These are phyloP conservation scores for Apostichopus japonicus DNA, from an alignment of 35 echinoderm and acorn worm species.

Conservation along the genomic window DNA sequence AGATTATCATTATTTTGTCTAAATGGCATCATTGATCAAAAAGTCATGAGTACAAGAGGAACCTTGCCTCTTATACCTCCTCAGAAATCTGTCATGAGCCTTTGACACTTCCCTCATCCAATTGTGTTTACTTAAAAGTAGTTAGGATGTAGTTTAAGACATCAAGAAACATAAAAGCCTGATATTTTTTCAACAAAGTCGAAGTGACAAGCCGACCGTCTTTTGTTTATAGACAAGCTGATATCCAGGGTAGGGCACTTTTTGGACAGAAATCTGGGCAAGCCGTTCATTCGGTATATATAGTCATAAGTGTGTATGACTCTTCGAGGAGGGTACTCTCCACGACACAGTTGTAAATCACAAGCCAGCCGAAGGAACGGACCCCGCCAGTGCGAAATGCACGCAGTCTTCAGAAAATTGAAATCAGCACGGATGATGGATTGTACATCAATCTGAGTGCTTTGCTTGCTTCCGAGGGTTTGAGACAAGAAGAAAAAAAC, in stretches of 20 bases:
- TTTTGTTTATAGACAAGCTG: slow-evolving; percentile 42
- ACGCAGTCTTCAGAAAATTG: neutral
- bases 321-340: slow-evolving; percentile 4
- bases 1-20: no score
- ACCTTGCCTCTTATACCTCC: neutral
- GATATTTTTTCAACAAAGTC: slow-evolving; percentile 35
- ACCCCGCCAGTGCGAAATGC: slow-evolving; percentile 1
- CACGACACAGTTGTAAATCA: slow-evolving; percentile 1
- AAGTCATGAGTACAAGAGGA: neutral
- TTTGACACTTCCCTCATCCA: neutral
- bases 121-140: slow-evolving; percentile 14
- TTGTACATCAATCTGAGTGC: neutral
- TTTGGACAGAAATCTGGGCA: neutral
- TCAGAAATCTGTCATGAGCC: neutral
- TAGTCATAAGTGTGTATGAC: neutral
- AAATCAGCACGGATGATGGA: slow-evolving; percentile 21
- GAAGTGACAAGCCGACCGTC: slow-evolving; percentile 21
- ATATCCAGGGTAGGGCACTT: slow-evolving; percentile 33
- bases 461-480: neutral
- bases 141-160: neutral
- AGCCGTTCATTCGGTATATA: neutral
- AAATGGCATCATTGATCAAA: no score
- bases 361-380: neutral
- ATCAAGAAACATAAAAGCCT: slow-evolving; percentile 11
- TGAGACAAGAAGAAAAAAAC: neutral